Evolutionary conservation across 2,113 vertebrate species (phyloP), one percentile per base, ranked within the genome.

Genomic region (Coregonus clupeaformis): DNA sequence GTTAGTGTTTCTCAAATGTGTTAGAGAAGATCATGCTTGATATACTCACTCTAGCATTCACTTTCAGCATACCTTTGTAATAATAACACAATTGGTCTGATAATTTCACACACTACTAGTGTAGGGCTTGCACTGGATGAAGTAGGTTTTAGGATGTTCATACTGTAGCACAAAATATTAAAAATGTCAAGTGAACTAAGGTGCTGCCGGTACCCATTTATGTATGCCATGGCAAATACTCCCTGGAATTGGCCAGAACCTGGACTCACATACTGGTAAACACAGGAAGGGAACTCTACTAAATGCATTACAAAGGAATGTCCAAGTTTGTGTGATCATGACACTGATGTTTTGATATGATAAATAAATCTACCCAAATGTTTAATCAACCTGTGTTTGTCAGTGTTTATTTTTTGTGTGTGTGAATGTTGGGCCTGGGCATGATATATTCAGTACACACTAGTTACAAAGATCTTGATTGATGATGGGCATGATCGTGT

Each of bases 291-390:
- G 60, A 77, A 78, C 27, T 13, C 74, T 76, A 74, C 36, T 73
- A 20, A 65, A 60, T 79, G 22, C 72, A 16, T 75, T 65, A 49
- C 45, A 24, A 60, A 18, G 68, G 25, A 77, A 75, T 80, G 66
- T 82, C 16, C 72, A 68, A 42, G 71, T 69, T 60, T 74, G 78
- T 78, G n/a, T 81, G 16, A 65, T 29, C 24, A 65, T 65, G 25
- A 27, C 5, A 30, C 3, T 20, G 22, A 77, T 42, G 22, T 87
- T 82, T 83, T 82, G 72, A 78, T 82, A 82, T 78, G 85, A 89
- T 79, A 42, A 42, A 42, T 60, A 78, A 77, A 81, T 68, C 16
- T 69, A 49, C 66, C 3, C 69, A 70, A 79, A 76, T 60, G 0
- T 71, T 68, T 45, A 14, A 24, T 68, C 36, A 11, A n/a, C 1